Evolutionary conservation across 2,888 invertebrate species (phyloP).

Genomic region (Parthenolecanium corni): DNA sequence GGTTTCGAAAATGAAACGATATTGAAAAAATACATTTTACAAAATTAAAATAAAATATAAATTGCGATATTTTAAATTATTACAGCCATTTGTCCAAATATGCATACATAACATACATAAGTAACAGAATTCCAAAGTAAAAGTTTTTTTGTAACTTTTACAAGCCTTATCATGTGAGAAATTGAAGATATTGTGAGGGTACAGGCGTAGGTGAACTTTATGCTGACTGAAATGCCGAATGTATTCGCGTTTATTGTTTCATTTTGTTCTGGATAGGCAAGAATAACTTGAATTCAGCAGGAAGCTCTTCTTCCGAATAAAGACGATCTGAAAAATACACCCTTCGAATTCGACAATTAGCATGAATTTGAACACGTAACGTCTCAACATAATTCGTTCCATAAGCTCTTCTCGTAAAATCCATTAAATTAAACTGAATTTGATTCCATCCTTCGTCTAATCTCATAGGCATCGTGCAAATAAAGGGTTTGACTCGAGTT

Average conservation of each 20-base stretch:
- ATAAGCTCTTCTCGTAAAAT: constrained; percentile 76
- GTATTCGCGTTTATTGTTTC: background rate
- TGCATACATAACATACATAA: too few species aligned
- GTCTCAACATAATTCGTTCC: constrained; percentile 58
- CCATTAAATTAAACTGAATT: constrained; percentile 89
- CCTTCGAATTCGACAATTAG: constrained; percentile 84
- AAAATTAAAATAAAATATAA: too few species aligned
- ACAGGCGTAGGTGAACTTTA: too few species aligned
- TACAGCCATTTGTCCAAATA: too few species aligned
- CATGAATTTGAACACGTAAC: constrained; percentile 82
- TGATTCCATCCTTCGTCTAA: constrained; percentile 91
- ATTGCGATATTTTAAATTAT: too few species aligned
- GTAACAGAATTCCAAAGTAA: too few species aligned
- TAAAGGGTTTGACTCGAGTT: constrained; percentile 90
- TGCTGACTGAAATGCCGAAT: too few species aligned
- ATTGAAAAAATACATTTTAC: too few species aligned
- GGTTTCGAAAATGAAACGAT: too few species aligned
- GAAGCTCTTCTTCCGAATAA: constrained; percentile 88
- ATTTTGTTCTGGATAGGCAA: constrained; percentile 36
- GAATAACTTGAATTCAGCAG: constrained; percentile 80
- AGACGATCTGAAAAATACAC: constrained; percentile 77
- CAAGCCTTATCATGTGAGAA: too few species aligned
- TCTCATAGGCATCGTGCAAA: constrained; percentile 93
- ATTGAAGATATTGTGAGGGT: too few species aligned
- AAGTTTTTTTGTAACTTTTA: too few species aligned